Percentiles rank a stretch among this genome's conserved stretches.
These are phyloP conservation scores for Coregonus ussuriensis DNA, from an alignment of 2,797 vertebrate genomes.

Conservation along the genomic window DNA sequence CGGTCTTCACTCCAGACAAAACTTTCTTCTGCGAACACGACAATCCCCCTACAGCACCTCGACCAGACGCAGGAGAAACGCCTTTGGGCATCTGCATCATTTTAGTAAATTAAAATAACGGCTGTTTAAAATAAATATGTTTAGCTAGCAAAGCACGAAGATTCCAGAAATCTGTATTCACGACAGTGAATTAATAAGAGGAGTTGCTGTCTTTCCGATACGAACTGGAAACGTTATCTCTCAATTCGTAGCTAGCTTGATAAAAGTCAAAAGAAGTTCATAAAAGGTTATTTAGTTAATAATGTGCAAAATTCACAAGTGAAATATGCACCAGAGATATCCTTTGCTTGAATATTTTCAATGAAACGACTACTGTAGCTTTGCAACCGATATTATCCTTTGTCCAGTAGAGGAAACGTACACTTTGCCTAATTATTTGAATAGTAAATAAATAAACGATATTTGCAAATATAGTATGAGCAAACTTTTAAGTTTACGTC, in stretches of 20 bases:
- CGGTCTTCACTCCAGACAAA: slow-evolving; percentile 62
- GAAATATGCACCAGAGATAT: too few species aligned
- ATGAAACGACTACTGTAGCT: not conserved
- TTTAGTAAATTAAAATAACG: slow-evolving; percentile 33
- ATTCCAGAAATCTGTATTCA: not conserved
- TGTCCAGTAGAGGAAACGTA: slow-evolving; percentile 44
- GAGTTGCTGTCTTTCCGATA: not conserved
- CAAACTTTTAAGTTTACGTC: slow-evolving; percentile 17
- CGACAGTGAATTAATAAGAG: not conserved
- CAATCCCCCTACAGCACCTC: slow-evolving; percentile 44
- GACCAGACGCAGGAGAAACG: slow-evolving; percentile 72
- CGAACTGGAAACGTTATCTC: not conserved
- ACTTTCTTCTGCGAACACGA: slow-evolving; percentile 66
- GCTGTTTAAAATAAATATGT: not conserved
- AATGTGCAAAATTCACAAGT: slow-evolving; percentile 23
- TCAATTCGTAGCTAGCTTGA: not conserved
- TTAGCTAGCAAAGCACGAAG: not conserved
- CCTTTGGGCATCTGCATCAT: slow-evolving; percentile 85
- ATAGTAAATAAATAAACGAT: slow-evolving; percentile 36
- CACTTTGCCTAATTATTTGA: slow-evolving; percentile 17
- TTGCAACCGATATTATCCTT: slow-evolving; percentile 39
- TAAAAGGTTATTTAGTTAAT: not conserved
- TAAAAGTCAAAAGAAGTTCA: not conserved
- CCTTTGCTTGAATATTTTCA: not conserved
- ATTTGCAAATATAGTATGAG: slow-evolving; percentile 33